Percentiles rank a stretch among this genome's conserved stretches.
These are phyloP conservation scores for Diarsia dahlii DNA, from an alignment of 2,888 invertebrate genomes.

Conservation along the genomic window DNA sequence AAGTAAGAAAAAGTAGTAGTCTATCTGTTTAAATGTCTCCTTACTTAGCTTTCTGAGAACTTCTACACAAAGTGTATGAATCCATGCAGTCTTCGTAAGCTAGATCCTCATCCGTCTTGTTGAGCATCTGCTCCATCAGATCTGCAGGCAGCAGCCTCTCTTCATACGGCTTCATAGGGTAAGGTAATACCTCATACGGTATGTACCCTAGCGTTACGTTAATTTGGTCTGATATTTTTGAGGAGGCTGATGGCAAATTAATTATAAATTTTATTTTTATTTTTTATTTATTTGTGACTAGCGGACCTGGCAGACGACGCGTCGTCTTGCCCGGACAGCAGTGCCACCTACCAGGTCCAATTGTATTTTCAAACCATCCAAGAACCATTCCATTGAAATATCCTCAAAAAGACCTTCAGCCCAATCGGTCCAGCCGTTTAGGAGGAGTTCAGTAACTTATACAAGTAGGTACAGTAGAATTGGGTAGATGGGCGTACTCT, in stretches of 20 bases:
- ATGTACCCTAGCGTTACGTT: not conserved
- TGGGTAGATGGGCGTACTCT: too few species aligned
- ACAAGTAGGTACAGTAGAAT: too few species aligned
- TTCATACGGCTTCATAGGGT: not conserved
- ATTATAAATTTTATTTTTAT: not conserved
- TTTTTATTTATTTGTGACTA: too few species aligned
- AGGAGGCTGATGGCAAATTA: slow-evolving; percentile 15
- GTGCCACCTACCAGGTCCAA: too few species aligned
- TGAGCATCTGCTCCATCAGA: slow-evolving; percentile 33
- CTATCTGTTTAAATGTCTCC: not conserved
- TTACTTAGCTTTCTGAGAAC: slow-evolving; percentile 13
- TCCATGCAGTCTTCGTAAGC: slow-evolving; percentile 76
- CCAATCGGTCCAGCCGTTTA: too few species aligned
- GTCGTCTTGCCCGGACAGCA: too few species aligned
- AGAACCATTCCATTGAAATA: too few species aligned
- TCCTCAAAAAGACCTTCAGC: too few species aligned
- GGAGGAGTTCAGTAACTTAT: too few species aligned
- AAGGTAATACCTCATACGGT: slow-evolving; percentile 1
- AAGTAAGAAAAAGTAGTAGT: too few species aligned
- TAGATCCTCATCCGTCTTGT: slow-evolving; percentile 69
- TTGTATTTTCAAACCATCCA: too few species aligned
- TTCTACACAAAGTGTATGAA: slow-evolving; percentile 67
- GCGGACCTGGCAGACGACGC: too few species aligned
- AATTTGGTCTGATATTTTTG: slow-evolving; percentile 14
- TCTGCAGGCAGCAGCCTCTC: slow-evolving; percentile 65